A percentile compares a stretch with the other conserved stretches of the same genome.
These are phyloP conservation scores for Chydorus sphaericus DNA, from an alignment of 2,888 invertebrate species.

Conservation along the genomic window DNA sequence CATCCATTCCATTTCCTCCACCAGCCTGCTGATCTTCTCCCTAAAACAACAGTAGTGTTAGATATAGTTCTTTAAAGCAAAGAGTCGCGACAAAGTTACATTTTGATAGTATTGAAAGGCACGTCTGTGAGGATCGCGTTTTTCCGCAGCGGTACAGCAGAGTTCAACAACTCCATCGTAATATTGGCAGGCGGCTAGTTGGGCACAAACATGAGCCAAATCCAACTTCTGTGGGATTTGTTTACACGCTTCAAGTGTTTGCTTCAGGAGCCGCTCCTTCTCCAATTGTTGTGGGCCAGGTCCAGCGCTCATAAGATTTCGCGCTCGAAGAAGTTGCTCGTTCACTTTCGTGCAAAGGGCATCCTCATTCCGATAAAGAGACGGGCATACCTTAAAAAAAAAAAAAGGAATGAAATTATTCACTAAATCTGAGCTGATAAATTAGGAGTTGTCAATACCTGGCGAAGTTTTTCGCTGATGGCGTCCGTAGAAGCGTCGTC, in stretches of 20 bases:
- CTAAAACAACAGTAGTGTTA: too few relatives aligned
- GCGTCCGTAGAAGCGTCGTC: slow-evolving; percentile 91
- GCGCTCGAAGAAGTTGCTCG: slow-evolving; percentile 71
- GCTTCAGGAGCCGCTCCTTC: slow-evolving; percentile 54
- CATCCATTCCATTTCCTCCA: slow-evolving; percentile 66
- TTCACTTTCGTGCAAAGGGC: slow-evolving; percentile 90
- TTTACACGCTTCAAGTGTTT: slow-evolving; percentile 63
- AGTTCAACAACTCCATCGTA: slow-evolving; percentile 81
- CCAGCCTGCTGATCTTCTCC: slow-evolving; percentile 63
- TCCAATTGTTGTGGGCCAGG: too few relatives aligned
- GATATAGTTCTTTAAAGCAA: too few relatives aligned
- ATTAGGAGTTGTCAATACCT: slow-evolving; percentile 83
- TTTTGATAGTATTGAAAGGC: not conserved
- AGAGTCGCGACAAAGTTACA: too few relatives aligned
- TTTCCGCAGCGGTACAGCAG: slow-evolving; percentile 65
- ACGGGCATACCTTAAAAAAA: too few relatives aligned
- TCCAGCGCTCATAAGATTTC: slow-evolving; percentile 50
- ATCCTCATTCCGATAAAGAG: slow-evolving; percentile 85
- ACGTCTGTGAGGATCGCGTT: slow-evolving; percentile 62
- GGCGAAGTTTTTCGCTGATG: slow-evolving; percentile 70
- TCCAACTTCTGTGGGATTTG: slow-evolving; percentile 77
- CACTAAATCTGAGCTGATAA: not conserved
- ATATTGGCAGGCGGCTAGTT: slow-evolving; percentile 62
- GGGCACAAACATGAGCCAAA: slow-evolving; percentile 65
- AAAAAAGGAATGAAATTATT: not conserved